Base-by-base conservation (phyloP, 2,888 invertebrate species). In the Teleiodes luculella region DNA sequence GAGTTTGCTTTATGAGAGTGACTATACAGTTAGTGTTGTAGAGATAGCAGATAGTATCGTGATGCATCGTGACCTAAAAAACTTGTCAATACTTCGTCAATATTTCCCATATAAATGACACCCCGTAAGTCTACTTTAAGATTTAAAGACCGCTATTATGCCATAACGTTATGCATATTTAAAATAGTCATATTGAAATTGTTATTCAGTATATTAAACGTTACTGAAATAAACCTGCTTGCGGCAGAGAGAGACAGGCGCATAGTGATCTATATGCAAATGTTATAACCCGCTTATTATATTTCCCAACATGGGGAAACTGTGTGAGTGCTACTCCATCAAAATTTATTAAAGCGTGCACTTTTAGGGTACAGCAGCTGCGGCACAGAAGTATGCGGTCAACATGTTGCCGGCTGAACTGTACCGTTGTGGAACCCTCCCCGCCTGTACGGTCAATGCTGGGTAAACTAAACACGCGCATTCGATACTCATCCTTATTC, bases 281-380 rank as follows among this genome's bases (percentile, higher is more conserved):
- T 88, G 72, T 84, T 84, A 86, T 86, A 85, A 82, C 85, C 81
- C 82, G 86, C 83, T 86, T 88, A 88, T 89, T 87, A 87, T 86
- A 86, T 84, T 86, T 79, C 72, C 78, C 76, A 66, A 70, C 64
- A 67, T 63, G 72, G 76, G 73, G 73, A 72, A 78, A 80, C 78
- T 72, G 78, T 78, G 76, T 78, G 78, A 77, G 70, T 74, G 74
- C 77, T 78, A 76, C 78, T 81, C 75, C 74, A 82, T 86, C 83
- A 83, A 80, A 78, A 76, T 83, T 80, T 83, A 86, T 83, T 78
- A 76, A 68, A 71, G 74, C 69, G 49, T 49, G 36, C 49, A 49
- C 30, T 49, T 49, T 49, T 36, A 35, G 49, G 49, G 20, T 16
- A 48, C 49, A 20, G n/a, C 49, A 49, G 36, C 35, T 35, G 18